phyloP scores from a whole-genome alignment of 1,140 invertebrate genomes.

The Dreissena polymorpha region DNA sequence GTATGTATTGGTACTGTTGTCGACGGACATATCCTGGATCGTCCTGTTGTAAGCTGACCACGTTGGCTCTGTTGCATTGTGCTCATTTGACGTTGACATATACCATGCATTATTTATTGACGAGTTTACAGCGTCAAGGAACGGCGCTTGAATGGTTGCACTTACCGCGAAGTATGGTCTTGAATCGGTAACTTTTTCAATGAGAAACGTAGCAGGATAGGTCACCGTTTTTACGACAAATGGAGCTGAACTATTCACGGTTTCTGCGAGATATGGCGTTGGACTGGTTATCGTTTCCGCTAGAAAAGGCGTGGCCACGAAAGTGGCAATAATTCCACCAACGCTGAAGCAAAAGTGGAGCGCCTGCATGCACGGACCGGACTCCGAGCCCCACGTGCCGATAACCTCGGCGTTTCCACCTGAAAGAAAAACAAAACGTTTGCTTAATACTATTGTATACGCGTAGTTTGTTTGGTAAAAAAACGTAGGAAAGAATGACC shows the following conservation, averaged over 20 bases:
- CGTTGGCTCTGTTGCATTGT: too few relatives aligned
- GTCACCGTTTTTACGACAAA: not conserved
- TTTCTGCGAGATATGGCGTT: slow-evolving; percentile 53
- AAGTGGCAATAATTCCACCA: slow-evolving; percentile 64
- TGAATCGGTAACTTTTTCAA: not conserved
- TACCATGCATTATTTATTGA: too few relatives aligned
- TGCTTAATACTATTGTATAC: too few relatives aligned
- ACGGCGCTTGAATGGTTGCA: not conserved
- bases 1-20: too few relatives aligned
- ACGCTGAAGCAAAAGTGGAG: slow-evolving; percentile 65
- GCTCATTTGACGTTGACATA: too few relatives aligned
- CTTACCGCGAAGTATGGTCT: not conserved
- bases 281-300: too few relatives aligned
- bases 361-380: slow-evolving; percentile 63
- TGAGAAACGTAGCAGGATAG: not conserved
- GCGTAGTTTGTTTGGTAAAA: not conserved
- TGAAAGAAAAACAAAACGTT: slow-evolving; percentile 50
- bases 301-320: slow-evolving; percentile 67
- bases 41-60: too few relatives aligned
- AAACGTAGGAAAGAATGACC: not conserved
- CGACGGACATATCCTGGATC: too few relatives aligned
- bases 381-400: slow-evolving; percentile 58
- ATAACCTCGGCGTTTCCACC: slow-evolving; percentile 68
- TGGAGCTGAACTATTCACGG: not conserved
- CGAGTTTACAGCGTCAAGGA: not conserved